A percentile compares a stretch with the other conserved stretches of the same genome.
phyloP scores from a whole-genome alignment of 2,888 invertebrate genomes.

The Sinelater perroti region DNA sequence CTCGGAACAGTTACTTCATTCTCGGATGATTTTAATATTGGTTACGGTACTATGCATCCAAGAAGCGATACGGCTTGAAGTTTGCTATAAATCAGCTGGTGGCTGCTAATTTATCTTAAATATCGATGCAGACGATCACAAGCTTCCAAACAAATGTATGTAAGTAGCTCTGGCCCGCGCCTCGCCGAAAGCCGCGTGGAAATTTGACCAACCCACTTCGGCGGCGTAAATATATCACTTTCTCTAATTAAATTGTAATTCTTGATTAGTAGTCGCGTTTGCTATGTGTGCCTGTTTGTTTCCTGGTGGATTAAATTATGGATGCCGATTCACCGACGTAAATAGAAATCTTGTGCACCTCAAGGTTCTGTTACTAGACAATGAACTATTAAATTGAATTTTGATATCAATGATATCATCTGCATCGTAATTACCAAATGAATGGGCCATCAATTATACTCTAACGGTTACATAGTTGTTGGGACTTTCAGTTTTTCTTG shows the following conservation, averaged over 20 bases:
- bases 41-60: background rate
- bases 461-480: too few species aligned
- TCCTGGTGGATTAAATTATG: constrained; percentile 9
- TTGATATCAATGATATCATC: background rate
- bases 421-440: background rate
- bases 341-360: background rate
- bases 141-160: background rate
- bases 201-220: background rate
- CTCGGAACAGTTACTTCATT: constrained; percentile 1
- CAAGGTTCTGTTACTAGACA: constrained; percentile 1
- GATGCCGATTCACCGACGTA: constrained; percentile 7
- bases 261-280: background rate
- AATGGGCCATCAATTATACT: too few species aligned
- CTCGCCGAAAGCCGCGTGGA: background rate
- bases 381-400: constrained; percentile 1
- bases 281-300: background rate
- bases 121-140: background rate
- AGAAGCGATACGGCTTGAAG: background rate
- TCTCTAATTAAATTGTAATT: background rate
- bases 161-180: background rate
- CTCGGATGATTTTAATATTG: background rate
- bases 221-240: background rate
- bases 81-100: background rate
- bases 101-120: background rate
- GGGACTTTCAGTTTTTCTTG: too few species aligned